phyloP scores from a whole-genome alignment of 2,888 invertebrate genomes.

The Antheraea assamensis region DNA sequence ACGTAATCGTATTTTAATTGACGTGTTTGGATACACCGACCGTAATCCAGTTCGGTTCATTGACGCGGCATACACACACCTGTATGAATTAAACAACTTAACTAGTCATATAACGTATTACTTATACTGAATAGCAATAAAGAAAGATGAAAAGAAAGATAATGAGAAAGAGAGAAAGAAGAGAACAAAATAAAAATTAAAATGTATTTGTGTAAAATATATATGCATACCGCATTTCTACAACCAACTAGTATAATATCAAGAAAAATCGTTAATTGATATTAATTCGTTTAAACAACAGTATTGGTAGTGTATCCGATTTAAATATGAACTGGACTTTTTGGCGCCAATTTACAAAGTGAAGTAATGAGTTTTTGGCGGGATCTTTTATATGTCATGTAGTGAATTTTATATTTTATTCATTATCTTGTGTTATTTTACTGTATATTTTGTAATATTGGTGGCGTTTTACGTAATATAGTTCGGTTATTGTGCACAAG shows the following conservation, averaged over 20 bases:
- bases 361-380: not conserved
- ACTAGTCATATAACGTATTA: not conserved
- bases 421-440: too few relatives aligned
- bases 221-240: not conserved
- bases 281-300: not conserved
- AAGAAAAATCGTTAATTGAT: not conserved
- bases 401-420: too few relatives aligned
- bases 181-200: not conserved
- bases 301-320: not conserved
- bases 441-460: too few relatives aligned
- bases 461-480: too few relatives aligned
- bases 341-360: not conserved
- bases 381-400: too few relatives aligned
- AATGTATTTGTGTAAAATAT: not conserved
- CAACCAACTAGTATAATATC: not conserved
- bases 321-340: not conserved
- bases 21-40: not conserved
- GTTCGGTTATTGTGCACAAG: too few relatives aligned
- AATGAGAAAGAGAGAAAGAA: too few relatives aligned
- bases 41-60: not conserved
- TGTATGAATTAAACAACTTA: not conserved
- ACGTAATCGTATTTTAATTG: constrained; percentile 1
- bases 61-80: not conserved
- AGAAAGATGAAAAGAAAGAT: too few relatives aligned
- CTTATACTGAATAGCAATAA: not conserved